phyloP scores from a whole-genome alignment of 2,888 invertebrate species.

The Drosophila greeni region DNA sequence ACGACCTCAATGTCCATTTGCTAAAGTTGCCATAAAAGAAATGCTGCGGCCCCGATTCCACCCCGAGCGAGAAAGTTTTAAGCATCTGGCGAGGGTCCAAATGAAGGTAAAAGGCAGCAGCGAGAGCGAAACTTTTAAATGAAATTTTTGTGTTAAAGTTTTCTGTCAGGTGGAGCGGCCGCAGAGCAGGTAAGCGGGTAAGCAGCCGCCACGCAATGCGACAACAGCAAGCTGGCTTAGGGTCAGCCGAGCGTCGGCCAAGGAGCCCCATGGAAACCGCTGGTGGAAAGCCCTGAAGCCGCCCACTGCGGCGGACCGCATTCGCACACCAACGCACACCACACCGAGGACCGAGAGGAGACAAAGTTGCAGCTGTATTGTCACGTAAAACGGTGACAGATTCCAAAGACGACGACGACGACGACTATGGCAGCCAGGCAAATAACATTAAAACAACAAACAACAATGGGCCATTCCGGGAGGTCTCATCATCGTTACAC shows the following conservation, averaged over 20 bases:
- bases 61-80: slow-evolving; percentile 42
- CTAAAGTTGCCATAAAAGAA: slow-evolving; percentile 62
- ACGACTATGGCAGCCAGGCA: slow-evolving; percentile 48
- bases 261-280: slow-evolving; percentile 6
- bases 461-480: slow-evolving; percentile 32
- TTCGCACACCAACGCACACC: slow-evolving; percentile 39
- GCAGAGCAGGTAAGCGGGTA: slow-evolving; percentile 6
- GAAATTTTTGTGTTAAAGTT: slow-evolving; percentile 73
- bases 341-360: background rate
- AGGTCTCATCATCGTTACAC: slow-evolving; percentile 42
- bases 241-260: slow-evolving; percentile 50
- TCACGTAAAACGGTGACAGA: slow-evolving; percentile 74
- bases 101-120: slow-evolving; percentile 40
- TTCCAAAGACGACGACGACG: slow-evolving; percentile 49
- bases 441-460: slow-evolving; percentile 64
- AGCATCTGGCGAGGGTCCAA: slow-evolving; percentile 59
- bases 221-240: slow-evolving; percentile 55
- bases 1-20: slow-evolving; percentile 68
- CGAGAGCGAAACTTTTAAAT: slow-evolving; percentile 67
- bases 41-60: slow-evolving; percentile 11
- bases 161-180: slow-evolving; percentile 61
- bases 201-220: slow-evolving; percentile 43
- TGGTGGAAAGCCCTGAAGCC: slow-evolving; percentile 8
- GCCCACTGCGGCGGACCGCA: slow-evolving; percentile 59
- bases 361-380: slow-evolving; percentile 62